Evolutionary conservation across 2,113 vertebrate species (phyloP).

Genomic region (Antigone vipio): DNA sequence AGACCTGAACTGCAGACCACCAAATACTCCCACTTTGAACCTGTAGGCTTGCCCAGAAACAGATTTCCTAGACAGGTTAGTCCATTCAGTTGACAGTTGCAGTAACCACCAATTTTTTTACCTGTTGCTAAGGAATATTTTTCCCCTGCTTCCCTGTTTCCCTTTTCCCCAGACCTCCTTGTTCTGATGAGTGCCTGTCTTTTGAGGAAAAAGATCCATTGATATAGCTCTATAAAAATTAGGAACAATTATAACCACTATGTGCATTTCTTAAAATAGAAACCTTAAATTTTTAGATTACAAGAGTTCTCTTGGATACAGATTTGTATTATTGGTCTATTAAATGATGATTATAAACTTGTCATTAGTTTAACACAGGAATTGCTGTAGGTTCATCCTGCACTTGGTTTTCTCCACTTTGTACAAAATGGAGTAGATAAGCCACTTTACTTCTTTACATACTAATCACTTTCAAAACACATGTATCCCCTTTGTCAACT

Average conservation of each 20-base stretch:
- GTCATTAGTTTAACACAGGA: background rate
- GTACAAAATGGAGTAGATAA: background rate
- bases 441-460: background rate
- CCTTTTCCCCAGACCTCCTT: background rate
- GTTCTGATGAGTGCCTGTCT: background rate
- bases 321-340: background rate
- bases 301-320: background rate
- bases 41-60: background rate
- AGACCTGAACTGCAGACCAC: background rate
- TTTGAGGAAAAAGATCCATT: background rate
- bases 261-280: background rate
- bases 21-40: background rate
- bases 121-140: background rate
- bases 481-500: constrained; percentile 11
- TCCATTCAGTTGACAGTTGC: background rate
- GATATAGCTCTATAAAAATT: background rate
- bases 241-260: background rate
- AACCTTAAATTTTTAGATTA: background rate
- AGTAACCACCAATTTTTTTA: background rate
- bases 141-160: background rate
- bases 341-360: background rate
- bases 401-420: background rate
- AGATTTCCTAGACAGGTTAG: background rate
- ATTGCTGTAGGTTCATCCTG: background rate
- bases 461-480: constrained; percentile 13